Conservation (phyloP, 2,888 invertebrate genomes). For the Lamproptera curius region DNA sequence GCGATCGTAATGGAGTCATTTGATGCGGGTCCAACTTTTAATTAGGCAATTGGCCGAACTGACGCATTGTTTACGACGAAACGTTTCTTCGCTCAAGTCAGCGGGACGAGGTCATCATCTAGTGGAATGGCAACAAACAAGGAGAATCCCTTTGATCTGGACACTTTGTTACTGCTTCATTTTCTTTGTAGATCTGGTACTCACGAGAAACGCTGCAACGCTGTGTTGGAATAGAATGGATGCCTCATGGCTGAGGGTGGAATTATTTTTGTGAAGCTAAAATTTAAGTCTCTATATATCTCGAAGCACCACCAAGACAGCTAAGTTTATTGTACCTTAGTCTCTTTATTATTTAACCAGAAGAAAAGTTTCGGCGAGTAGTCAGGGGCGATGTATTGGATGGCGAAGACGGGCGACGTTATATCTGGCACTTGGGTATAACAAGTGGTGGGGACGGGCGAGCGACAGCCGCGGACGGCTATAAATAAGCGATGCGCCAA, state of each 20-base stretch:
- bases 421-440: conserved; percentile 48
- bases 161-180: neutral
- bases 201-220: neutral
- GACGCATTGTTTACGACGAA: neutral
- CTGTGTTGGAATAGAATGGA: too few relatives aligned
- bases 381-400: too few relatives aligned
- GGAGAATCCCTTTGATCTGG: neutral
- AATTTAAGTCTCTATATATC: too few relatives aligned
- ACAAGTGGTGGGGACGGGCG: conserved; percentile 52
- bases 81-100: neutral
- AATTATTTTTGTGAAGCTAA: too few relatives aligned
- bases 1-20: conserved; percentile 4
- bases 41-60: conserved; percentile 6
- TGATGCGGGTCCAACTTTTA: conserved; percentile 13
- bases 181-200: neutral
- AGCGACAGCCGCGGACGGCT: conserved; percentile 71
- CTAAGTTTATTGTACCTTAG: too few relatives aligned
- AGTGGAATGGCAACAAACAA: neutral
- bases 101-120: neutral
- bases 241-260: too few relatives aligned
- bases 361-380: too few relatives aligned
- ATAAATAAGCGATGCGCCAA: conserved; percentile 78
- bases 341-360: too few relatives aligned
- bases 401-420: conserved; percentile 47
- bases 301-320: too few relatives aligned